Evolutionary conservation across 1,140 invertebrate species (phyloP), one percentile per base, ranked within the genome.

Genomic region (Cyclina sinensis): DNA sequence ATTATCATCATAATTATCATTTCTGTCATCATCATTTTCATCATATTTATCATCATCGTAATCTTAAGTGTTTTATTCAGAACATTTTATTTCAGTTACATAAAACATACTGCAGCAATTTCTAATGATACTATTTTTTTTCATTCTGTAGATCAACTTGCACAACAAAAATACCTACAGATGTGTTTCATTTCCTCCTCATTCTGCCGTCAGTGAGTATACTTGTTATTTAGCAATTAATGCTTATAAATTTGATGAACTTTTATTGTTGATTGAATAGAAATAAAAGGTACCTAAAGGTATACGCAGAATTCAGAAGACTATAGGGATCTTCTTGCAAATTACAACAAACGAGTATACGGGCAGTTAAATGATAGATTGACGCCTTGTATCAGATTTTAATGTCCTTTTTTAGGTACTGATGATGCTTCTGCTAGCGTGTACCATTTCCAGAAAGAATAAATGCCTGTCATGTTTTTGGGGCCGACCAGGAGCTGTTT

Each of bases 401-500:
- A 21, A 59, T 59, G n/a, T 65, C 2, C 14, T 27, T 62, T 74
- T 85, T 59, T 62, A 88, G 86, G 35, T 70, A 30, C 7, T 73
- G 21, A 35, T 80, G 62, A 88, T 57, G 14, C 11, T 73, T 1
- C 39, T 88, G 18, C 14, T 88, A 48, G 46, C 74, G 1, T 88
- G 79, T 35, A 79, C 86, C 18, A 43, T 88, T 18, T 65, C 37
- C 16, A 43, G 86, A 62, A 80, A 81, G 48, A 73, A 79, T 18
- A 70, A 43, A 39, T 80, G 9, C 1, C 59, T 88, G 16, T 18
- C 37, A 24, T 80, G 37, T 79, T 30, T 68, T 11, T 39, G 57
- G 27, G 86, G 86, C 5, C 21, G 86, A 48, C 86, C 86, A 3
- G 86, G 76, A 12, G 76, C 78, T 24, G 65, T 88, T 3, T 88